Base-by-base conservation (phyloP, 1,140 invertebrate genomes). In the Drosophila bocqueti region DNA sequence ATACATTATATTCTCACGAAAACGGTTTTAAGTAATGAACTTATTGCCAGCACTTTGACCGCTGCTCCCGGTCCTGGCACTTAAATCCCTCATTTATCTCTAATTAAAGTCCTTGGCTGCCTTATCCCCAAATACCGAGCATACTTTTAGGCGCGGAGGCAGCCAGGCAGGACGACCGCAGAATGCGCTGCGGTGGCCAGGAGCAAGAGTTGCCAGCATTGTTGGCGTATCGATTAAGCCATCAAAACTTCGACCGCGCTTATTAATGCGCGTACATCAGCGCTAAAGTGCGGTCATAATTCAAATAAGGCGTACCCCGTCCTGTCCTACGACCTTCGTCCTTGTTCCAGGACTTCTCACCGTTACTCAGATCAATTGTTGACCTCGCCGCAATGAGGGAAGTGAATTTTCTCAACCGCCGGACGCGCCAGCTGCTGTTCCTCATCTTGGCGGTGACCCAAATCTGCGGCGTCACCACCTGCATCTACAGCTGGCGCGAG, bases 261-360 rank as follows among this genome's bases (percentile, higher is more conserved):
- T 78, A 79, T 79, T 79, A 79, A 79, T 79, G 76, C 36, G 45
- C 52, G 59, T 24, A 57, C 66, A 78, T 79, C 57, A 79, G 42
- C 46, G 40, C 31, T 13, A 79, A 79, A 79, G 59, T 79, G 76
- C 54, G 58, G 75, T 79, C 75, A 79, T 79, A 78, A 64, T 63
- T 79, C 76, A 79, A 79, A 59, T 78, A 43, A 24, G 63, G 38
- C 31, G 4, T 10, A 18, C 31, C 16, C 38, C 15, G 7, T 21
- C 34, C 4, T 15, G 15, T 40, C 18, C 9, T 2, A 18, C n/a
- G 13, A 10, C 18, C 9, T 26, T 13, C 7, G 47, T 38, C 52
- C 52, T 21, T 36, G 50, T 15, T 21, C 15, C 8, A 49, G 47
- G 47, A 49, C 47, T 10, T 10, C 13, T 45, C 43, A 21, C 15